Base-by-base conservation (phyloP, 37 sponge, comb jelly and placozoan species). In the Oopsacas minuta region DNA sequence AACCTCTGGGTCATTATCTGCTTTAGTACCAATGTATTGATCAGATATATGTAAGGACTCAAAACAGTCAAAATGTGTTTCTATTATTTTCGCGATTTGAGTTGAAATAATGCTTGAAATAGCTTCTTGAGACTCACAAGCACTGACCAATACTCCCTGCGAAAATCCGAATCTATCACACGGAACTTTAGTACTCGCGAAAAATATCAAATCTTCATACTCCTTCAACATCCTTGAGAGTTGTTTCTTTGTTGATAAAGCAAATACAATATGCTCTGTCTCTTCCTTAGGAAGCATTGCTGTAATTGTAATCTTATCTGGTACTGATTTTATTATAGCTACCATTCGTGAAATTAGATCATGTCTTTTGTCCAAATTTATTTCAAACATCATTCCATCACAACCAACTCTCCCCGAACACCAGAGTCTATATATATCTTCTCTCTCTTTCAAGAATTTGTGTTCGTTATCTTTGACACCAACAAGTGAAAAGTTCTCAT, bases 141-240 rank as follows among this genome's bases (percentile, higher is more conserved):
- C 75, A n/a, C 28, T 61, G 5, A 61, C 75, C 30, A 61, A 61
- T n/a, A 12, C 7, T n/a, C 75, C 75, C 22, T 61, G 75, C 20
- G 75, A 61, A n/a, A 61, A 61, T 20, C 75, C 75, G 75, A 61
- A 61, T n/a, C 28, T 61, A n/a, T 61, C 75, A 61, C 75, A 61
- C 30, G 75, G 75, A 3, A 61, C 75, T n/a, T 61, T 61, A 25
- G 75, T 20, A 25, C 75, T 34, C 75, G 75, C 75, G 75, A 61
- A 61, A 61, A 61, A 61, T 61, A 61, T 61, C 75, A 61, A 61
- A n/a, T 61, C 75, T 61, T 61, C 75, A 61, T 61, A 61, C 20
- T 61, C 75, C 75, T 61, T 61, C 75, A 61, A 34, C 75, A 61
- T 61, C 28, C 75, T 25, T 32, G 75, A 61, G 32, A 61, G 75